Base-by-base conservation (phyloP, 2,888 invertebrate species). In the Ectemnius continuus region DNA sequence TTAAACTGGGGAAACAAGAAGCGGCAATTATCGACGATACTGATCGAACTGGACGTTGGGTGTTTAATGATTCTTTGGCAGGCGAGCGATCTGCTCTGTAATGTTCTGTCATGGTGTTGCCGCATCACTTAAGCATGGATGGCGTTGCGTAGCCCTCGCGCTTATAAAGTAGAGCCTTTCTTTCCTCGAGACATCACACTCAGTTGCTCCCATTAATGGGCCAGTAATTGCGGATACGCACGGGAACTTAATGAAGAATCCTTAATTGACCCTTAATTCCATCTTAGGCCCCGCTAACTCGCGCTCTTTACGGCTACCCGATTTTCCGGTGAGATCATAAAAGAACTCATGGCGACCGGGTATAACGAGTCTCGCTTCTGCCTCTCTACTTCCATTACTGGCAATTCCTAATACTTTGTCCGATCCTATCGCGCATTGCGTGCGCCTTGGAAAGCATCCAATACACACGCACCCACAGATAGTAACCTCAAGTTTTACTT, bases 241-340 rank as follows among this genome's bases (percentile, higher is more conserved):
- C 46, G 67, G 67, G 56, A 69, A 70, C 79, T 76, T 79, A 80
- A 79, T 72, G 76, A 74, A 79, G 79, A 80, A 80, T 79, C 61
- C 76, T 62, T 80, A 80, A 80, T 79, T 80, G 76, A 80, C 76
- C 76, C 73, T 74, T 80, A 58, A 79, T 73, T 80, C 76, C 67
- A 70, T 79, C 73, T 61, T 48, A 58, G 69, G 36, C 36, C 26
- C 63, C 57, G 66, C 64, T 14, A 52, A 47, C 47, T 28, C 52
- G 45, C 67, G 61, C 57, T 67, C 52, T 74, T 80, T 68, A 56
- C 76, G 76, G 58, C 23, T 61, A 68, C 48, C 70, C 64, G 61
- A 70, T 74, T 79, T 80, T 72, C 73, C 73, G 69, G 71, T 56
- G 26, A 64, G 57, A 67, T 73, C 66, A 72, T 68, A 75, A 71